These are phyloP conservation scores for Eolophus roseicapilla DNA, from an alignment of 2,113 vertebrate species.

Conservation along the genomic window DNA sequence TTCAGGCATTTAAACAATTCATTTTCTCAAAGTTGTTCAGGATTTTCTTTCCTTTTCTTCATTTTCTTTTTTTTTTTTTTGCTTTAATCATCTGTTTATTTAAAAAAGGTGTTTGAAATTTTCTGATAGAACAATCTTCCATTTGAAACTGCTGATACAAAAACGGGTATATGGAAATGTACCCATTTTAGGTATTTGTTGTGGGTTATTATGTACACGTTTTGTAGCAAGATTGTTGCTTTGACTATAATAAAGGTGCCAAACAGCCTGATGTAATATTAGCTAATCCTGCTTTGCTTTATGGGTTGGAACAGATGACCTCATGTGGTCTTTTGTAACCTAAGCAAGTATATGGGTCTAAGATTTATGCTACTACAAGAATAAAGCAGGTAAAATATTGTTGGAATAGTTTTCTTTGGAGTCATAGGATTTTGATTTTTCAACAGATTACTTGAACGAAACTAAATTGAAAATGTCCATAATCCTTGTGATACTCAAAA, in stretches of 20 bases:
- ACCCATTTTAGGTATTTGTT: background rate
- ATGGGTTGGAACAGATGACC: background rate
- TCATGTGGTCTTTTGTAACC: background rate
- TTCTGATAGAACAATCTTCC: background rate
- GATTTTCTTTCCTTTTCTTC: background rate
- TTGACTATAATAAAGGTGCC: background rate
- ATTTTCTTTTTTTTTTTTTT: background rate
- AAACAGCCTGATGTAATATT: background rate
- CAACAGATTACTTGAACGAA: background rate
- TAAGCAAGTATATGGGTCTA: background rate
- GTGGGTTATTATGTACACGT: background rate
- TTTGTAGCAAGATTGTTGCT: background rate
- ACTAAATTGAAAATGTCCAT: background rate
- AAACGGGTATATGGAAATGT: background rate
- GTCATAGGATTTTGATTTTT: background rate
- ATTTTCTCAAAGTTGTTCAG: background rate
- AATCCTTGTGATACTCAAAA: background rate
- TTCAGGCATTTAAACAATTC: background rate
- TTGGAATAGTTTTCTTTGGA: background rate
- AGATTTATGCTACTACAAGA: background rate
- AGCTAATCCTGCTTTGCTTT: background rate
- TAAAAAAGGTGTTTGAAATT: background rate
- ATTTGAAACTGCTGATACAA: background rate
- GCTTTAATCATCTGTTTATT: background rate
- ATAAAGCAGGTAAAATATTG: background rate